These are phyloP conservation scores for Grammomys dolichurus DNA, from an alignment of 2,113 vertebrate genomes.

Conservation along the genomic window DNA sequence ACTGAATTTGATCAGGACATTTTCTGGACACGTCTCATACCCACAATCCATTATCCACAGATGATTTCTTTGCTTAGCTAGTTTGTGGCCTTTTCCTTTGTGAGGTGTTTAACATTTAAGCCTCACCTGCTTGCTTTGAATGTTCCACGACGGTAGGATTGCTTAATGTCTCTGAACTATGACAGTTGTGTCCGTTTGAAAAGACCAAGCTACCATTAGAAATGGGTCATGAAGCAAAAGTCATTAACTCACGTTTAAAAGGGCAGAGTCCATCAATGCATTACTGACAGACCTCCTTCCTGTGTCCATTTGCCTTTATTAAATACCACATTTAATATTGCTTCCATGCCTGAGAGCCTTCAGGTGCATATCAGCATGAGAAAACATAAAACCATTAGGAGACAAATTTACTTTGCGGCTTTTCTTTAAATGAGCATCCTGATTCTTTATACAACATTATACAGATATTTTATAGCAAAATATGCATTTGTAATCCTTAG, in stretches of 20 bases:
- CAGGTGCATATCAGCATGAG: conserved; percentile 48
- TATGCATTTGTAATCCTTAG: background rate
- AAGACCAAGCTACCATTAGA: conserved; percentile 80
- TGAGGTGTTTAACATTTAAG: conserved; percentile 74
- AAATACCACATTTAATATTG: conserved; percentile 81
- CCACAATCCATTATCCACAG: conserved; percentile 10
- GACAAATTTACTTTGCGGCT: conserved; percentile 58
- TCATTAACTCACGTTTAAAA: conserved; percentile 82
- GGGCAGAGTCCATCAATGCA: conserved; percentile 80
- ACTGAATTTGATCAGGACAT: conserved; percentile 44
- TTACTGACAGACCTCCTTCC: conserved; percentile 79
- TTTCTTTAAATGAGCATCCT: conserved; percentile 35
- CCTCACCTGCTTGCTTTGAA: conserved; percentile 72
- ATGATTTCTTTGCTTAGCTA: conserved; percentile 70
- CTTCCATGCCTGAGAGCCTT: conserved; percentile 55
- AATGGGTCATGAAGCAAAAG: conserved; percentile 78
- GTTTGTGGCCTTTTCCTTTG: conserved; percentile 65
- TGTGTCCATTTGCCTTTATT: conserved; percentile 82
- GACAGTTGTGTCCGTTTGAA: conserved; percentile 56
- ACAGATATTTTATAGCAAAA: conserved; percentile 3
- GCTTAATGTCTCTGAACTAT: conserved; percentile 77
- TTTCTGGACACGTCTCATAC: conserved; percentile 26
- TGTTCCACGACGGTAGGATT: conserved; percentile 46
- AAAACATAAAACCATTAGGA: conserved; percentile 71
- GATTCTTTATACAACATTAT: background rate